A percentile compares a stretch with the other conserved stretches of the same genome.
phyloP scores from a whole-genome alignment of 2,888 invertebrate species.

The Venusia cambrica region DNA sequence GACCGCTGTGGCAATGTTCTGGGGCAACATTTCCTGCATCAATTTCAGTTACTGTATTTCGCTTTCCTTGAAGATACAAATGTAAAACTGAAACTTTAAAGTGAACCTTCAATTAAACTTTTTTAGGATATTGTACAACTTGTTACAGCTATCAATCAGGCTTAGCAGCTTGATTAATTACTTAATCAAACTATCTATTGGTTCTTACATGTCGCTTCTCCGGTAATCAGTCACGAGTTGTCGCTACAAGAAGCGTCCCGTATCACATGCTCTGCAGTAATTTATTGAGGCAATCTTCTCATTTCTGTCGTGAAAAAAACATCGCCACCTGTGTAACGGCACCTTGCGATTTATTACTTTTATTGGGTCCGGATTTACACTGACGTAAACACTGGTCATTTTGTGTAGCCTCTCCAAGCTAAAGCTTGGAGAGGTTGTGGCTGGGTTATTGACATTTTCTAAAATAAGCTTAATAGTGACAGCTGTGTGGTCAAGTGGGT shows the following conservation, averaged over 20 bases:
- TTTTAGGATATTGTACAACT: slow-evolving; percentile 14
- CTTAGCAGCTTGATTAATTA: slow-evolving; percentile 60
- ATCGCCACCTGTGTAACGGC: slow-evolving; percentile 55
- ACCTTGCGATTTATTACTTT: slow-evolving; percentile 59
- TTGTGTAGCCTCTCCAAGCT: slow-evolving; percentile 30
- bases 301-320: slow-evolving; percentile 52
- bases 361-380: slow-evolving; percentile 54
- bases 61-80: no score
- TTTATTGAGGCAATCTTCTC: slow-evolving; percentile 73
- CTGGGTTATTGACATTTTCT: slow-evolving; percentile 24
- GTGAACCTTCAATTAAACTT: no score
- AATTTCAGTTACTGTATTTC: slow-evolving; percentile 14
- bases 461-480: slow-evolving; percentile 18
- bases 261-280: slow-evolving; percentile 57
- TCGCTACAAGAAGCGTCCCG: slow-evolving; percentile 50
- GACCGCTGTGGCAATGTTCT: slow-evolving; percentile 8
- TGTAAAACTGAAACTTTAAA: no score
- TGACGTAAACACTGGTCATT: slow-evolving; percentile 41
- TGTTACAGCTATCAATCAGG: slow-evolving; percentile 31
- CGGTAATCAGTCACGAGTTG: slow-evolving; percentile 62
- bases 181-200: slow-evolving; percentile 71
- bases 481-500: no score
- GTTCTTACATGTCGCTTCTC: slow-evolving; percentile 54
- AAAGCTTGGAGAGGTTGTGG: slow-evolving; percentile 26
- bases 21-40: slow-evolving; percentile 19